Base-by-base conservation (phyloP, 2,113 vertebrate species). In the Trogon melanurus region DNA sequence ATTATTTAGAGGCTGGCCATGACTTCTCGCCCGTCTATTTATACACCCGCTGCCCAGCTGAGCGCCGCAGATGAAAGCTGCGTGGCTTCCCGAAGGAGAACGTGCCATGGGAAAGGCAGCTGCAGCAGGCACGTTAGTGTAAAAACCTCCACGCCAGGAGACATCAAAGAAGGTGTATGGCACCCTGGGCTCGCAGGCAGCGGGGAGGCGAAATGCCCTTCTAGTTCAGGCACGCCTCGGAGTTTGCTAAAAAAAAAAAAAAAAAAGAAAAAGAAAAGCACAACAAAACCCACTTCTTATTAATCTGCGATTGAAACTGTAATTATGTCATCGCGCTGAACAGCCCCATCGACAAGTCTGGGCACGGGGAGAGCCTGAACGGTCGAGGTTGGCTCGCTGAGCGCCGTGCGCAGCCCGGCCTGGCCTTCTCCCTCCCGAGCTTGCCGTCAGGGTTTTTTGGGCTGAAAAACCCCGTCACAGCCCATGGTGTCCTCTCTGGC, bases 281-380 rank as follows among this genome's bases (percentile, higher is more conserved):
- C 41, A 41, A 41, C 41, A 41, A 41, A 41, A 41, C 96, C 61
- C 96, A 72, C 89, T 97, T 95, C 84, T 93, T 97, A 97, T 98
- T 98, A 97, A 98, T 97, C 96, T 97, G 89, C 0, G 56, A 98
- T 97, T 97, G 97, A 98, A 97, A 96, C 96, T 80, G 92, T 96
- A 97, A 97, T 97, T 97, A 98, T 97, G 97, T 96, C 97, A 95
- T 95, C n/a, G 44, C 89, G 16, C 85, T 74, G 34, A 78, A 89
- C 71, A 82, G 26, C 88, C 73, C 85, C 91, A 72, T 90, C 57
- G 90, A 93, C 97, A 97, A 97, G 97, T 93, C 44, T 0, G 34
- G 94, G 97, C 97, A 95, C 0, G 78, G 94, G n/a, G 18, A 74
- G 47, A 67, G 36, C 93, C 87, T 89, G 66, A 75, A 36, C 10